These are phyloP conservation scores for Micromesistius poutassou DNA, from an alignment of 2,797 vertebrate species.

Conservation along the genomic window DNA sequence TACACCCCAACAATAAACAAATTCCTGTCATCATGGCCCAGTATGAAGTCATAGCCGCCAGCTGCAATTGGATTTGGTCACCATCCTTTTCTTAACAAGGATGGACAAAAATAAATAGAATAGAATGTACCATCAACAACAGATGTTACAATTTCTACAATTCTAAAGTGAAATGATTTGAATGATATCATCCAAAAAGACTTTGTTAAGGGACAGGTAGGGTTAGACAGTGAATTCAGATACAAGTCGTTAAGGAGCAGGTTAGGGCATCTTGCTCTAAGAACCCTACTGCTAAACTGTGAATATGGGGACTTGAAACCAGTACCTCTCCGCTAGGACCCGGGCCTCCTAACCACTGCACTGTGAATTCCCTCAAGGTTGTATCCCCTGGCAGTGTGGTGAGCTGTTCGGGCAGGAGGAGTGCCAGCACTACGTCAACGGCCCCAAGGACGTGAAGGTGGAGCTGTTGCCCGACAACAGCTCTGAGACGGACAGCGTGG, in stretches of 20 bases:
- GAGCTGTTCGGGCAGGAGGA: constrained; percentile 60
- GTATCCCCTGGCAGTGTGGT: constrained; percentile 73
- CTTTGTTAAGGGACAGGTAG: background rate
- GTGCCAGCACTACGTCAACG: constrained; percentile 73
- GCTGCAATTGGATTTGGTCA: background rate
- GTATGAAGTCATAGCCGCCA: background rate
- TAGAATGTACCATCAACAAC: background rate
- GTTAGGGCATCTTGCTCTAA: background rate
- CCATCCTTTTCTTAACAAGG: background rate
- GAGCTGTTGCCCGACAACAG: constrained; percentile 52
- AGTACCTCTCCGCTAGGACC: background rate
- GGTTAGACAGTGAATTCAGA: background rate
- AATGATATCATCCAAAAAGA: too few relatives aligned
- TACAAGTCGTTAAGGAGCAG: background rate
- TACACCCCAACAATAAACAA: too few relatives aligned
- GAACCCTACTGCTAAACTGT: background rate
- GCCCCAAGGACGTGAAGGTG: constrained; percentile 64
- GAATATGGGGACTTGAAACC: background rate
- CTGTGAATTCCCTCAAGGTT: constrained; percentile 54
- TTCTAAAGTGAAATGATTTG: too few relatives aligned
- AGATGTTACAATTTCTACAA: background rate
- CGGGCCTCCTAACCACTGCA: background rate
- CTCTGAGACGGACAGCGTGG: constrained; percentile 54
- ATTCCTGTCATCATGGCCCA: too few relatives aligned
- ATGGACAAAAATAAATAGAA: background rate